Percentiles rank a stretch among this genome's conserved stretches.
Conservation (phyloP, 2,888 invertebrate species). For the Lordiphosa fenestrarum region DNA sequence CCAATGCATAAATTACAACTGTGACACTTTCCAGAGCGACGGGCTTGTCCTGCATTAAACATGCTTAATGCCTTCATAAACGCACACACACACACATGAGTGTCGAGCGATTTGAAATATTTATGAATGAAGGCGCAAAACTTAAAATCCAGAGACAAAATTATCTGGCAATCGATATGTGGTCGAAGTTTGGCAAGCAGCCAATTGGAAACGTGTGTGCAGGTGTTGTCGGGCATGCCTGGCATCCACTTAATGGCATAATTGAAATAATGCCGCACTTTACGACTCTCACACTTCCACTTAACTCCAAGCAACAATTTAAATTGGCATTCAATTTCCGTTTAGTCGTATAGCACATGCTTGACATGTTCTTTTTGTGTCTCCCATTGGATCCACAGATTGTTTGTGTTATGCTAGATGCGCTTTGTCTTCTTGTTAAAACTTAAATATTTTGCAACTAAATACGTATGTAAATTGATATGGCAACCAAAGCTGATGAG, state of each 20-base stretch:
- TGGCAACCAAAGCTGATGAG: no score
- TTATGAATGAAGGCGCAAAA: constrained; percentile 35
- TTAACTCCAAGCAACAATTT: constrained; percentile 12
- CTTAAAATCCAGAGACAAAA: constrained; percentile 25
- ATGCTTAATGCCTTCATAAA: constrained; percentile 34
- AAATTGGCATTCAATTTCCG: constrained; percentile 40
- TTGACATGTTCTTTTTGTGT: constrained; percentile 4
- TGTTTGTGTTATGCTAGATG: no score
- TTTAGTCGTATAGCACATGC: constrained; percentile 6
- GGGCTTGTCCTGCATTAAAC: constrained; percentile 24
- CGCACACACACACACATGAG: constrained; percentile 18
- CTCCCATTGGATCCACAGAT: no score
- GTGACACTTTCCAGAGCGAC: constrained; percentile 10
- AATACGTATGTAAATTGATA: no score
- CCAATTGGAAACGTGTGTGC: constrained; percentile 18
- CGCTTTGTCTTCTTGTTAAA: no score
- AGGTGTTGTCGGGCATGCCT: constrained; percentile 23
- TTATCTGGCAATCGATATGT: constrained; percentile 11
- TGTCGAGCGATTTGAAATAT: constrained; percentile 33
- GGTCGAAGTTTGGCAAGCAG: constrained; percentile 4
- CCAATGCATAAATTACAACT: constrained; percentile 28
- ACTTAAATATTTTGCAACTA: no score
- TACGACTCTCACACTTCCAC: constrained; percentile 29
- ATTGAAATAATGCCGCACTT: constrained; percentile 52
- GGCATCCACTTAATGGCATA: constrained; percentile 42